Percentiles rank a stretch among this genome's conserved stretches.
Conservation (phyloP, 2,888 invertebrate species). For the Oxytorus armatus region DNA sequence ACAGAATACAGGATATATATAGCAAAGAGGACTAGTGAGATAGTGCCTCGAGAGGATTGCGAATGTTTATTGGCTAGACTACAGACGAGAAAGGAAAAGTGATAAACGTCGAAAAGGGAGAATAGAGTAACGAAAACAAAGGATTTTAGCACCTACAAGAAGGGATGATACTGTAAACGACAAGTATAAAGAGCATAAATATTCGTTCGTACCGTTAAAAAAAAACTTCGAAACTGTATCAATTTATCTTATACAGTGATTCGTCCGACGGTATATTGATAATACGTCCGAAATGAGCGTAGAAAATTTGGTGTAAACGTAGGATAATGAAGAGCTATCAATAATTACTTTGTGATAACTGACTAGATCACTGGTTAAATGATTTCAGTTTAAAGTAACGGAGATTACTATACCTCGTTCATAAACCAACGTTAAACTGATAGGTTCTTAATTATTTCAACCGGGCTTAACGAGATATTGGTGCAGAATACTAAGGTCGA, state of each 20-base stretch:
- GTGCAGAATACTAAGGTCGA: not conserved
- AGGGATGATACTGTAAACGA: too few species aligned
- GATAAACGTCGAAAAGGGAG: not conserved
- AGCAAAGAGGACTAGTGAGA: too few species aligned
- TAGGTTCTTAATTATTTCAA: slow-evolving; percentile 4
- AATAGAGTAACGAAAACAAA: slow-evolving; percentile 8
- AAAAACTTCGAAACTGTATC: too few species aligned
- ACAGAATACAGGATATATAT: not conserved
- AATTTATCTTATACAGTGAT: too few species aligned
- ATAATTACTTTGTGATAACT: slow-evolving; percentile 4
- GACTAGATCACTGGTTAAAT: not conserved
- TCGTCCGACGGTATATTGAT: too few species aligned
- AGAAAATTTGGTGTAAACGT: not conserved
- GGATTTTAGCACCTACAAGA: too few species aligned
- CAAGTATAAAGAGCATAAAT: too few species aligned
- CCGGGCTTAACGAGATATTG: slow-evolving; percentile 8
- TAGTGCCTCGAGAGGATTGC: not conserved
- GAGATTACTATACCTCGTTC: not conserved
- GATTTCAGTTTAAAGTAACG: not conserved
- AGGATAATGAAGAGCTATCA: not conserved
- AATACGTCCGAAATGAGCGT: too few species aligned
- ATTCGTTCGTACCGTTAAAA: too few species aligned
- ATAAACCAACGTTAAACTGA: not conserved
- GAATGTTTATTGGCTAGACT: not conserved
- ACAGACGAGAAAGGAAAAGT: not conserved